Conservation (phyloP, 2,113 vertebrate species). For the Hystrix cristata region DNA sequence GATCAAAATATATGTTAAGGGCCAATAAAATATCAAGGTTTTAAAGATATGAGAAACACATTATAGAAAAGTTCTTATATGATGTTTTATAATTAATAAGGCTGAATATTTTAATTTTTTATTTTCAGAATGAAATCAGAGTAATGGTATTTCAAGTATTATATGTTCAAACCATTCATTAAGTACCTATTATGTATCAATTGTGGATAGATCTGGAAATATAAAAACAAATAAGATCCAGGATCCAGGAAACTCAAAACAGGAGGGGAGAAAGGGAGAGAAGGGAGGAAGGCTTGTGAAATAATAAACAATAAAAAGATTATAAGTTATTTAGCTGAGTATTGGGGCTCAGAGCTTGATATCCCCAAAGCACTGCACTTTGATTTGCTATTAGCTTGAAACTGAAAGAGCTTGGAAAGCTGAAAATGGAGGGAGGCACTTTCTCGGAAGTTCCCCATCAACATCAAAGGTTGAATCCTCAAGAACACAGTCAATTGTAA, state of each 20-base stretch:
- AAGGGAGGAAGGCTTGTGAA: background rate
- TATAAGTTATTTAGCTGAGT: background rate
- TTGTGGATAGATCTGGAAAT: background rate
- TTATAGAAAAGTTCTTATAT: background rate
- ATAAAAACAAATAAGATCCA: background rate
- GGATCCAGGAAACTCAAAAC: background rate
- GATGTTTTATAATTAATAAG: constrained; percentile 46
- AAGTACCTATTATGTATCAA: background rate
- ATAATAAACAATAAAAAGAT: constrained; percentile 7
- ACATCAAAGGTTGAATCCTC: background rate
- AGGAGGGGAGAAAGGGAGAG: background rate
- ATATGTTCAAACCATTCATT: background rate
- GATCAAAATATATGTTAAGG: constrained; percentile 19
- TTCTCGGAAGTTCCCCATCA: background rate
- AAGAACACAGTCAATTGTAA: background rate
- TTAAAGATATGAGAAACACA: constrained; percentile 16
- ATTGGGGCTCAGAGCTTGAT: background rate
- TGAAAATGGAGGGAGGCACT: background rate
- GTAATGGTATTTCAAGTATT: background rate
- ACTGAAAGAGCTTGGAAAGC: background rate
- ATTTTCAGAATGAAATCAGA: constrained; percentile 50
- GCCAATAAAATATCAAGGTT: constrained; percentile 34
- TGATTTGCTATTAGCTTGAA: background rate
- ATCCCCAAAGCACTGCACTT: background rate
- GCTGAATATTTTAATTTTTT: constrained; percentile 33